Conservation (phyloP, 2,888 invertebrate genomes). For the Cantharis nigra region DNA sequence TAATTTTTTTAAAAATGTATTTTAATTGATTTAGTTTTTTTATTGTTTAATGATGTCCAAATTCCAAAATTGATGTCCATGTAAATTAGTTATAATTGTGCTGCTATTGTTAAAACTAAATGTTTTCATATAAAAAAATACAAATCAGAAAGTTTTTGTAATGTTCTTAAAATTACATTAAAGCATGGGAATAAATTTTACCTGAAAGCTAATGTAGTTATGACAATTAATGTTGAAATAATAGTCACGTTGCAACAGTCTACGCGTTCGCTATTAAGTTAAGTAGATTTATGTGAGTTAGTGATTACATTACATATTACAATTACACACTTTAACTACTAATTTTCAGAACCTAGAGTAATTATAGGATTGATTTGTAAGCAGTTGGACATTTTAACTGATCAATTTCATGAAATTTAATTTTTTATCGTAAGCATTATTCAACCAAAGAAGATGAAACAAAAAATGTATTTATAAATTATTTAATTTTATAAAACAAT, state of each 20-base stretch:
- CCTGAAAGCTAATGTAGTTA: constrained; percentile 20
- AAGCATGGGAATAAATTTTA: constrained; percentile 20
- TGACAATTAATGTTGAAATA: constrained; percentile 22
- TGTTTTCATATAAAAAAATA: background rate
- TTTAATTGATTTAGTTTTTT: too few species aligned
- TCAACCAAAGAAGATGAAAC: background rate
- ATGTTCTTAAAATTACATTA: constrained; percentile 10
- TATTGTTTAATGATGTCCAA: too few species aligned
- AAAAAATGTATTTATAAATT: constrained; percentile 9
- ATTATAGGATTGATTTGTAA: background rate
- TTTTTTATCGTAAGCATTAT: background rate
- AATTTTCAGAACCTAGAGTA: background rate
- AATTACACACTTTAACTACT: background rate
- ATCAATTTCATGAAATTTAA: background rate
- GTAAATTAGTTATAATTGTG: too few species aligned
- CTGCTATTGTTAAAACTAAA: background rate
- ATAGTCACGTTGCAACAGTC: constrained; percentile 16
- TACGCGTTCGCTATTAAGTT: background rate
- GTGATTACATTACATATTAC: background rate
- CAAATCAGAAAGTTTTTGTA: background rate
- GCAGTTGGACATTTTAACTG: background rate
- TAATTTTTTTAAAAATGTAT: too few species aligned
- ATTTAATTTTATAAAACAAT: constrained; percentile 15
- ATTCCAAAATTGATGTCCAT: too few species aligned
- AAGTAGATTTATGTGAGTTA: background rate